phyloP scores from a whole-genome alignment of 1,140 invertebrate genomes.

The Mylabris phalerata region DNA sequence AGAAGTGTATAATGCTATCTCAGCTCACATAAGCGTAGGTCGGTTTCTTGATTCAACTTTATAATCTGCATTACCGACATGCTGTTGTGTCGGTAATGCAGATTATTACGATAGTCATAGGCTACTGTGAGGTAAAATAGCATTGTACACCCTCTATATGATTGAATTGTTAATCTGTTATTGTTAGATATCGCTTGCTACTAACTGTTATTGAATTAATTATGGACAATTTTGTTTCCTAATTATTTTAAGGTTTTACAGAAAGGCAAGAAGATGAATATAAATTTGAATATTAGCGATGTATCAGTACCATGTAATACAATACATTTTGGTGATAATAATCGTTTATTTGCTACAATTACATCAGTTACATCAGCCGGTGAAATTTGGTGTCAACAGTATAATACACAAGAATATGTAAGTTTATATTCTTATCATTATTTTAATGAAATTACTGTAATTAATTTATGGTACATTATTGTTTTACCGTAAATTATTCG shows the following conservation, averaged over 20 bases:
- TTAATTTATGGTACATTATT: too few species aligned
- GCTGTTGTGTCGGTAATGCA: too few species aligned
- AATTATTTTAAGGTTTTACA: conserved; percentile 36
- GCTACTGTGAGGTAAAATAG: too few species aligned
- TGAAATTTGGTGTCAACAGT: conserved; percentile 40
- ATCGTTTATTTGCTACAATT: conserved; percentile 26
- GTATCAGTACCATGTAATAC: conserved; percentile 37
- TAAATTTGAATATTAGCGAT: conserved; percentile 15
- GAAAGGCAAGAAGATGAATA: conserved; percentile 30
- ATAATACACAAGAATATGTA: conserved; percentile 32
- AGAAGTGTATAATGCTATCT: too few species aligned
- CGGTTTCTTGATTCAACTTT: too few species aligned
- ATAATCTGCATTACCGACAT: too few species aligned
- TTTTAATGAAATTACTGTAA: too few species aligned
- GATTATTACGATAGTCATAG: too few species aligned
- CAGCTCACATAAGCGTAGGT: too few species aligned
- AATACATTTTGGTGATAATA: conserved; percentile 30
- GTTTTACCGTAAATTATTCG: too few species aligned
- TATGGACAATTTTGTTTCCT: conserved; percentile 9
- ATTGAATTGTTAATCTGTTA: too few species aligned
- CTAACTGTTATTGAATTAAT: conserved; percentile 8
- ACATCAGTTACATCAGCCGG: conserved; percentile 33
- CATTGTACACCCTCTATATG: too few species aligned
- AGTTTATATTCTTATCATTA: conserved; percentile 14
- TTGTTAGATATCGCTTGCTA: conserved; percentile 3